Base-by-base conservation (phyloP, 2,113 vertebrate genomes). In the Azemiops feae region DNA sequence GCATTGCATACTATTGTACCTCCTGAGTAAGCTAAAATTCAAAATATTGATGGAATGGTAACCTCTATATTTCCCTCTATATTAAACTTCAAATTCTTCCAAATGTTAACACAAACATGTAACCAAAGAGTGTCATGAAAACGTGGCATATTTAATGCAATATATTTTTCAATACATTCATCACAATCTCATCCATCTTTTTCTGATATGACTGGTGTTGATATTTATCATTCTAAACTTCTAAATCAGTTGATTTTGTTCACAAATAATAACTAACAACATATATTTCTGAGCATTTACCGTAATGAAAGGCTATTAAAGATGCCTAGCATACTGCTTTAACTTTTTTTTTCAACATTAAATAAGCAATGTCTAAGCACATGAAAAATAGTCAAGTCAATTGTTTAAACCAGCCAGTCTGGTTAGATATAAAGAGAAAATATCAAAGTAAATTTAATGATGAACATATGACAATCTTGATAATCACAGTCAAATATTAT, bases 1-100 rank as follows among this genome's bases (percentile, higher is more conserved):
- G 90, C n/a, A 89, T 89, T 89, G 25, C 43, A 87, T 95, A 94
- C 89, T 87, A 91, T 94, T 87, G 57, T n/a, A n/a, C 30, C 18
- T 52, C 18, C 25, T 50, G 30, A 18, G 16, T 11, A 20, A 86
- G 53, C 50, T 88, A 53, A 53, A 88, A 81, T 43, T 34, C 34
- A 81, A 81, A 81, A 43, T 81, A 87, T 25, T 52, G 25, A 87
- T 52, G 25, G 86, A 53, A 52, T n/a, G 20, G 43, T 53, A 27
- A 14, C 25, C 43, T 87, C 47, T 30, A 52, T 87, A 50, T 47
- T 52, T 87, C 16, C 14, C 11, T 87, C 50, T 3, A 9, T 54
- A 88, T 7, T 39, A 34, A 58, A 39, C n/a, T 57, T 89, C 12
- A n/a, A 9, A n/a, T n/a, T 88, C 30, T 53, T 88, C 50, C 87